phyloP scores from a whole-genome alignment of 2,797 vertebrate genomes.

The Diplodus sargus region DNA sequence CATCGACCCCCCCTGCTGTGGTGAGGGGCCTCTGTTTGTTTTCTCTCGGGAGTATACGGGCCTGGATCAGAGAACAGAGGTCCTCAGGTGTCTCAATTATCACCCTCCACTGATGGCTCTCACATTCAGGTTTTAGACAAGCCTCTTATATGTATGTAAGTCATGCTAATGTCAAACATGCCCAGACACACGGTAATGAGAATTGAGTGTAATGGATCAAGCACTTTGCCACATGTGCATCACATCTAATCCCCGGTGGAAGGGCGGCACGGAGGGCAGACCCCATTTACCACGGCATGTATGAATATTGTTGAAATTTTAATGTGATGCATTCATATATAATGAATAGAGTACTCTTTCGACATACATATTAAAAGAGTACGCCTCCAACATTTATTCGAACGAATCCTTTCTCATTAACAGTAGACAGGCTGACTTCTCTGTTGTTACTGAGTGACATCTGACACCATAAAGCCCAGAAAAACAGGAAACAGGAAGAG shows the following conservation, averaged over 20 bases:
- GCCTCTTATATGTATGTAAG: slow-evolving; percentile 34
- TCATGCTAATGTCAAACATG: slow-evolving; percentile 69
- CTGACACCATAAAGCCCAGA: too few relatives aligned
- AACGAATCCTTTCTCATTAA: too few relatives aligned
- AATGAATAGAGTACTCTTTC: not conserved
- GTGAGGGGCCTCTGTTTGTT: slow-evolving; percentile 43
- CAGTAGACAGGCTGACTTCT: too few relatives aligned
- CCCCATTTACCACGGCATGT: not conserved
- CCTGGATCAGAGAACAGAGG: slow-evolving; percentile 53
- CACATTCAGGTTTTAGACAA: slow-evolving; percentile 44
- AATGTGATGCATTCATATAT: not conserved
- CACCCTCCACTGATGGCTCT: slow-evolving; percentile 59
- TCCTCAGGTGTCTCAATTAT: slow-evolving; percentile 80
- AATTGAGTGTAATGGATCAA: slow-evolving; percentile 40
- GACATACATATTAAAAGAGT: too few relatives aligned
- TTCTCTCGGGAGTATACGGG: slow-evolving; percentile 34
- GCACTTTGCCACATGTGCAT: slow-evolving; percentile 39
- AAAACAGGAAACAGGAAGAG: too few relatives aligned
- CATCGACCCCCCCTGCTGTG: slow-evolving; percentile 16
- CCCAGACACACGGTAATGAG: slow-evolving; percentile 56
- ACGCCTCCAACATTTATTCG: too few relatives aligned
- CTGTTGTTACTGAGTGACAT: too few relatives aligned
- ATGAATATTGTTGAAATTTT: not conserved
- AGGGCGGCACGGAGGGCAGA: slow-evolving; percentile 12
- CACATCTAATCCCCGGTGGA: slow-evolving; percentile 28